phyloP scores from a whole-genome alignment of 1,140 invertebrate species.

The Platorchestia sp. region DNA sequence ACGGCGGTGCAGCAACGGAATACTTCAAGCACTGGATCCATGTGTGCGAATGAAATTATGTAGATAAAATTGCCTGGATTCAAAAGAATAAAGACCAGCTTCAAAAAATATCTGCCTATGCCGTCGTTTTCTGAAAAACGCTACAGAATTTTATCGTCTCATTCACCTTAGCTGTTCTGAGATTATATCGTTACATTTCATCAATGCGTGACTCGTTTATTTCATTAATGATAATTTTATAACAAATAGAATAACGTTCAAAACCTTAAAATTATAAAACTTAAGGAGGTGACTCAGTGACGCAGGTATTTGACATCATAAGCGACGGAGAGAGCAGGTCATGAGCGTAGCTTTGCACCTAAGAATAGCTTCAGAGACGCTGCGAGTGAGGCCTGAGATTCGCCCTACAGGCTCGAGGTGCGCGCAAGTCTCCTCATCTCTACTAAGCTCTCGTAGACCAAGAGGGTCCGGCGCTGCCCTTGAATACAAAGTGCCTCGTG shows the following conservation, averaged over 20 bases:
- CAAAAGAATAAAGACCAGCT: neutral
- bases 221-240: neutral
- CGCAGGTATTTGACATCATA: neutral
- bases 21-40: no score
- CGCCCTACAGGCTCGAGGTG: neutral
- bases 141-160: neutral
- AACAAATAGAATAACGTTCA: neutral
- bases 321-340: neutral
- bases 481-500: constrained; percentile 42
- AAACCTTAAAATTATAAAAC: neutral
- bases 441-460: constrained; percentile 37
- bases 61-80: neutral
- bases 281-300: neutral
- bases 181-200: neutral
- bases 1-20: no score
- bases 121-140: neutral
- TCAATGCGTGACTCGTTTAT: neutral
- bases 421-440: constrained; percentile 38
- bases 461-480: neutral
- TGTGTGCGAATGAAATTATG: neutral
- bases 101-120: neutral
- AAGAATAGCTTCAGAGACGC: neutral
- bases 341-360: neutral
- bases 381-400: neutral
- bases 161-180: neutral